phyloP scores from a whole-genome alignment of 2,888 invertebrate species.

The Nephrotoma guestfalica region DNA sequence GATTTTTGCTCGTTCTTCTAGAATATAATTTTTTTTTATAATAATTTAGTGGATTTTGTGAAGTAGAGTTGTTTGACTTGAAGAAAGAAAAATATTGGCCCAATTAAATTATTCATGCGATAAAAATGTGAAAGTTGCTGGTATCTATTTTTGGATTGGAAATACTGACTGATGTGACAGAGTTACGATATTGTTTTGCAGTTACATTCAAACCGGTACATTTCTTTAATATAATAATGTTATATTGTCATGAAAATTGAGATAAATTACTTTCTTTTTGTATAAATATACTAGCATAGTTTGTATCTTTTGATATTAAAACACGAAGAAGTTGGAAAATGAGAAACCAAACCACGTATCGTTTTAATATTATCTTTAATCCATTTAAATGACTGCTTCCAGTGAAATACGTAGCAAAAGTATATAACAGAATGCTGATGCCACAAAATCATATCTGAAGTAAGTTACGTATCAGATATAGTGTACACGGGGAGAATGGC shows the following conservation, averaged over 20 bases:
- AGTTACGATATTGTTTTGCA: not conserved
- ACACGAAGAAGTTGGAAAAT: not conserved
- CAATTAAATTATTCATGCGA: too few species aligned
- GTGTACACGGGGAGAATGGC: not conserved
- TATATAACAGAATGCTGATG: not conserved
- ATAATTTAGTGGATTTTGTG: too few species aligned
- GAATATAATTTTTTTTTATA: too few species aligned
- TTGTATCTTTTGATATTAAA: not conserved
- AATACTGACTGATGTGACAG: too few species aligned
- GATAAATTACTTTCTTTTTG: not conserved
- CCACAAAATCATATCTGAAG: not conserved
- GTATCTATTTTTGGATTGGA: too few species aligned
- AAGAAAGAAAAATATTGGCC: too few species aligned
- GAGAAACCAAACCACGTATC: not conserved
- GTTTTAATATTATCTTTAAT: not conserved
- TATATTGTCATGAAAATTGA: not conserved
- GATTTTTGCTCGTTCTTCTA: too few species aligned
- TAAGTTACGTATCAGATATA: not conserved
- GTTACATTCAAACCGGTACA: not conserved
- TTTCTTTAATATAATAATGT: not conserved
- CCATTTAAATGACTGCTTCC: not conserved
- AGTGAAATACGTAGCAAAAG: not conserved
- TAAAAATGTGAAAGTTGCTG: too few species aligned
- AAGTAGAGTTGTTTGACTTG: too few species aligned
- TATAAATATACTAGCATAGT: not conserved